A percentile compares a stretch with the other conserved stretches of the same genome.
These are phyloP conservation scores for Agrochola lota DNA, from an alignment of 2,888 invertebrate genomes.

Conservation along the genomic window DNA sequence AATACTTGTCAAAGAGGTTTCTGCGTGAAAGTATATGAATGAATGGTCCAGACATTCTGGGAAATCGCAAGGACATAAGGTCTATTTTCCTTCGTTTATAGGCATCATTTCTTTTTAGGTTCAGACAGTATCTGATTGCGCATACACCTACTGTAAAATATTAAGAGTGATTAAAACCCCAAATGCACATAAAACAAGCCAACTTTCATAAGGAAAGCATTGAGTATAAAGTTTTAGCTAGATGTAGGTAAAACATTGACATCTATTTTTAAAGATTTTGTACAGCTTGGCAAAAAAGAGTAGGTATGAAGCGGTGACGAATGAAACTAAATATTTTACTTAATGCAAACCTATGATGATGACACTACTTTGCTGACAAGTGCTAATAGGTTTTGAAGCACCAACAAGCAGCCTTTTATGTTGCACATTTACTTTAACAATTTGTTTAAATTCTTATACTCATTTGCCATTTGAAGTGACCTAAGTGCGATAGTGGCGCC, in stretches of 20 bases:
- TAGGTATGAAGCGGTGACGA: too few species aligned
- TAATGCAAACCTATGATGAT: too few species aligned
- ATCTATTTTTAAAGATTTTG: not conserved
- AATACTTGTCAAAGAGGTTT: not conserved
- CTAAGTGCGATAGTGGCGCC: too few species aligned
- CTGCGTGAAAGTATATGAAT: conserved; percentile 4
- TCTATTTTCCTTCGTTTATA: not conserved
- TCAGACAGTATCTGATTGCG: not conserved
- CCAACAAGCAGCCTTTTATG: too few species aligned
- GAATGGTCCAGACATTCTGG: not conserved
- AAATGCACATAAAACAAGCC: not conserved
- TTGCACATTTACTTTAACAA: too few species aligned
- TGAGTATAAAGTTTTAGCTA: not conserved
- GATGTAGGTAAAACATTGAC: not conserved
- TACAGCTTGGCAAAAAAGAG: not conserved
- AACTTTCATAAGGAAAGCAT: not conserved
- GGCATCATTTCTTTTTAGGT: not conserved
- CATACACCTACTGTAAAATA: not conserved
- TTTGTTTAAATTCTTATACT: too few species aligned
- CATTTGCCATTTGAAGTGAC: too few species aligned
- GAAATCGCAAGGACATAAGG: conserved; percentile 34
- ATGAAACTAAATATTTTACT: too few species aligned
- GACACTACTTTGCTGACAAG: too few species aligned
- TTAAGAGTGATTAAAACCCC: not conserved
- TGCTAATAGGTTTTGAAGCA: too few species aligned